Conservation (phyloP, 2,797 vertebrate species). For the Protosalanx chinensis region DNA sequence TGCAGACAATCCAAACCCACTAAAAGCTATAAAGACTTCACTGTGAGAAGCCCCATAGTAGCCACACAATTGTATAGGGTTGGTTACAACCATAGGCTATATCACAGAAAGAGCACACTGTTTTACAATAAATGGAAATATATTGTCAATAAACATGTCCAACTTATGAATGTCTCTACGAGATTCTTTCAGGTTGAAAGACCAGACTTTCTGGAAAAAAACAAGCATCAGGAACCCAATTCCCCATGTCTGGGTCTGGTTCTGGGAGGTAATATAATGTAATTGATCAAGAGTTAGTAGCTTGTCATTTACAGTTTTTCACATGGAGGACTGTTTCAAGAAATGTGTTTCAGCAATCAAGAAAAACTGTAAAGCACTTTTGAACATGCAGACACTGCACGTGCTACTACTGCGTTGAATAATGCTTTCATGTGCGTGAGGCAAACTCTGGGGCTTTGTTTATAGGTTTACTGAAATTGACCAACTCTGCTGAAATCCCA, state of each 20-base stretch:
- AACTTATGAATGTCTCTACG: neutral
- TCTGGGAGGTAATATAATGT: neutral
- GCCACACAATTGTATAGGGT: conserved; percentile 16
- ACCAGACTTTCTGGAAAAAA: neutral
- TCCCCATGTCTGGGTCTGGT: neutral
- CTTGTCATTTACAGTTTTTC: neutral
- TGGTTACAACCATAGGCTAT: neutral
- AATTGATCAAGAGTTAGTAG: neutral
- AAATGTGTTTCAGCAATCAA: no score
- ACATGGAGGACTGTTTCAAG: no score
- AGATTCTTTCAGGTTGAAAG: neutral
- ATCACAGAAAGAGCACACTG: neutral
- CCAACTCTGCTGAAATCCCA: conserved; percentile 37
- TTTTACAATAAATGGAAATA: neutral
- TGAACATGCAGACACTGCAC: no score
- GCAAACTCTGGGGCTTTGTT: neutral
- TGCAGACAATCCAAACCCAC: conserved; percentile 31
- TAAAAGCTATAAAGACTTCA: conserved; percentile 21
- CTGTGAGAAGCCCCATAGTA: conserved; percentile 19
- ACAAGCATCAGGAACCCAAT: no score
- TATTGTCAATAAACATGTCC: neutral
- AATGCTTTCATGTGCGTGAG: neutral
- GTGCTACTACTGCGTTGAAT: neutral
- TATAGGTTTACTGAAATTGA: conserved; percentile 49
- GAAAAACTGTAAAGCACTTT: neutral